A percentile compares a stretch with the other conserved stretches of the same genome.
These are phyloP conservation scores for Mus spicilegus DNA, from an alignment of 2,113 vertebrate species.

Conservation along the genomic window DNA sequence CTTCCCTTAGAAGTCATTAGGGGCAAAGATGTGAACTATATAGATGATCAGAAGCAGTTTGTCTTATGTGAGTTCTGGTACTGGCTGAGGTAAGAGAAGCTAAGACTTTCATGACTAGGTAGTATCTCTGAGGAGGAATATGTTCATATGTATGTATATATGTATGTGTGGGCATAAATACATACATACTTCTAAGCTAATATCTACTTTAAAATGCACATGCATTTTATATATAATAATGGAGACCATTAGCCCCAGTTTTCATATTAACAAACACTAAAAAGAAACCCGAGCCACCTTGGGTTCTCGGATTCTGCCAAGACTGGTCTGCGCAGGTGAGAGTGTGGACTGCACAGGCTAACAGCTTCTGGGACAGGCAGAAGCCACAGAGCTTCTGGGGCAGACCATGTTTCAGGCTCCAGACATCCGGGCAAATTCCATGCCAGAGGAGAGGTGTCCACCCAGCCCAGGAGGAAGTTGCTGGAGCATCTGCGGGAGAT, in stretches of 20 bases:
- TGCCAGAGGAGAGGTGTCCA: too few relatives aligned
- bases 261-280: conserved; percentile 26
- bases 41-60: not conserved
- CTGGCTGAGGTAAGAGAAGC: not conserved
- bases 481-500: too few relatives aligned
- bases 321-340: too few relatives aligned
- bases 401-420: too few relatives aligned
- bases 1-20: not conserved
- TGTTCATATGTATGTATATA: not conserved
- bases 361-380: too few relatives aligned
- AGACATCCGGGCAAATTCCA: too few relatives aligned
- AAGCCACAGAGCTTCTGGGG: too few relatives aligned
- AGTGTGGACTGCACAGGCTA: too few relatives aligned
- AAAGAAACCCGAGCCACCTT: conserved; percentile 17
- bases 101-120: not conserved
- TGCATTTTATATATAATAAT: conserved; percentile 30
- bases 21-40: not conserved
- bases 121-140: not conserved
- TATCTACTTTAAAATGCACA: conserved; percentile 1
- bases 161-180: not conserved
- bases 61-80: not conserved
- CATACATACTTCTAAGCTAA: too few relatives aligned
- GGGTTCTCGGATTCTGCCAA: too few relatives aligned
- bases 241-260: conserved; percentile 1
- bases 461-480: too few relatives aligned